A percentile compares a stretch with the other conserved stretches of the same genome.
Conservation (phyloP, 2,113 vertebrate species). For the Prunella himalayana region DNA sequence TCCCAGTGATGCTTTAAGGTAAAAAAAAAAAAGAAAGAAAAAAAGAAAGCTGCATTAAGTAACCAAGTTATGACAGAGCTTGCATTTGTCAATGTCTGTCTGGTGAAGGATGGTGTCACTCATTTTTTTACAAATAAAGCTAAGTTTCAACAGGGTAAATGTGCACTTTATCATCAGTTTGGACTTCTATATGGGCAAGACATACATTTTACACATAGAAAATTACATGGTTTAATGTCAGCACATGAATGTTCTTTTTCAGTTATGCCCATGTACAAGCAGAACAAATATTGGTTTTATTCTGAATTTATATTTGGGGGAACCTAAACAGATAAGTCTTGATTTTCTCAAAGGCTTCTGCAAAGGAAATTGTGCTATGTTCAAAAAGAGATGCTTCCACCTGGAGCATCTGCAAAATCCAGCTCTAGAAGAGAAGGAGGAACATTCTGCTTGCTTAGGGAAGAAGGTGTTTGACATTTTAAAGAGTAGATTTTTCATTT, state of each 20-base stretch:
- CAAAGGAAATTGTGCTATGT: background rate
- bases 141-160: background rate
- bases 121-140: background rate
- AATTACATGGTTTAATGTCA: background rate
- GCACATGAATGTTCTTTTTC: background rate
- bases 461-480: background rate
- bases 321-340: background rate
- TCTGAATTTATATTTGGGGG: background rate
- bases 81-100: background rate
- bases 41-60: background rate
- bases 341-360: background rate
- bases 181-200: background rate
- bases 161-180: background rate
- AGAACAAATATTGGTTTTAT: background rate
- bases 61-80: background rate
- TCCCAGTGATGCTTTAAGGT: slow-evolving; percentile 77
- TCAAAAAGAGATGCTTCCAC: background rate
- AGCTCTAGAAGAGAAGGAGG: background rate
- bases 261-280: background rate
- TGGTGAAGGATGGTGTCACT: background rate
- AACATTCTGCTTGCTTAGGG: background rate
- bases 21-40: slow-evolving; percentile 37
- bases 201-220: background rate
- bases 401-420: background rate
- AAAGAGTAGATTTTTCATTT: background rate